Base-by-base conservation (phyloP, 1,140 invertebrate species). In the Lineus longissimus region DNA sequence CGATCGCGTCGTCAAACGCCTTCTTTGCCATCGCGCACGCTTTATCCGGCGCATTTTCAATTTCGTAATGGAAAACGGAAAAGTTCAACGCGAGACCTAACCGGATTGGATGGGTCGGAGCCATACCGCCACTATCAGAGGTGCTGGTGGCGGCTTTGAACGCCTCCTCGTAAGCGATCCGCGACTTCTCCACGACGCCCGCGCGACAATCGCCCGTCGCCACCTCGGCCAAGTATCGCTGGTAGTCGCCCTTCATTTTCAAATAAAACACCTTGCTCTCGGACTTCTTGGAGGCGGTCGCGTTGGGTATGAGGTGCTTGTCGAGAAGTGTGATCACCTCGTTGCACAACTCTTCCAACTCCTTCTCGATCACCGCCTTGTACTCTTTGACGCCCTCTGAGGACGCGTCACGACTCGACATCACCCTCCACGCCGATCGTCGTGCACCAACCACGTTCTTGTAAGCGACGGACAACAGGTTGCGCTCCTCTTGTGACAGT, bases 41-140 rank as follows among this genome's bases (percentile, higher is more conserved):
- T 85, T 94, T 93, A 84, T 97, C 94, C 85, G 94, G 94, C 82
- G 92, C 93, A 86, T 95, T 96, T 85, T 97, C 89, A 83, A 97
- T 97, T 89, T 98, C 95, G 86, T 97, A 97, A 88, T 96, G 96
- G 88, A 97, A 97, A 80, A 97, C 95, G 77, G 93, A 95, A 86
- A 96, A 97, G 86, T 97, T 97, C 81, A 98, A 89, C 76, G 94
- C 94, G 82, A 97, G 86, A 82, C 94, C 94, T 85, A 97, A 89
- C 86, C 94, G 89, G 84, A 97, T 96, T 75, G 94, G 94, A 84
- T 97, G 93, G 83, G 94, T 97, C 76, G 94, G 93, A 84, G 94
- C 92, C 91, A 98, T 93, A 88, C 97, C 94, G 88, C 96, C 96
- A 86, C 93, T 95, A 86, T 97, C 95, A 86, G 97, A 94, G 82